Evolutionary conservation across 2,888 invertebrate genomes (phyloP), one percentile per base, ranked within the genome.

Genomic region (Dasysyrphus tricinctus): DNA sequence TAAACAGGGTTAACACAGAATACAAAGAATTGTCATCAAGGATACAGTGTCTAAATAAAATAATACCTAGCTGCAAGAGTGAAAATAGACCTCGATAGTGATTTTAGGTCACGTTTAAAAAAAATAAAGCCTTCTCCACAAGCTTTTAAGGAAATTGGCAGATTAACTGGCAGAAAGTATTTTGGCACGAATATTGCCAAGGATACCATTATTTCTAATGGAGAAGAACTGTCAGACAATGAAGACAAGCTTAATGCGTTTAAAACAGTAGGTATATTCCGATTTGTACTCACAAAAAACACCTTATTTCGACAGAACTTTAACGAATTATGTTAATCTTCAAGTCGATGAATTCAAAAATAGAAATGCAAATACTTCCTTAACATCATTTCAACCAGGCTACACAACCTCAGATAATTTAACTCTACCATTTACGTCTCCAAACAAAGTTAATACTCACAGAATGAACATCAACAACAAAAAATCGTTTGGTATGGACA

Each of bases 111-210:
- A 37, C 32, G 44, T 37, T 73, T 61, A 32, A 47, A 29, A 14
- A 42, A 57, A 44, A 73, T 73, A n/a, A 73, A 34, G 29, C 37
- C 37, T 12, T 73, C 59, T 6, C 59, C 34, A 5, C 63, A 63
- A 51, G 74, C 74, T 9, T 74, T 63, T 42, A 61, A 54, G n/a
- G 32, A 74, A 63, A 74, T 63, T 24, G 49, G 61, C n/a, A 51
- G 39, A 14, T 57, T 72, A 37, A 61, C 59, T n/a, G 73, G 61
- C 24, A 49, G 61, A 63, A 63, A 54, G 49, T 74, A 39, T 34
- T 61, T 61, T n/a, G 51, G 16, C 1, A 63, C 42, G 1, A 16
- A 61, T 34, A 56, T 56, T 12, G 42, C 44, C 12, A 63, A 47
- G 2, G 54, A 65, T 37, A 56, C 42, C 12, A 1, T 65, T 8